Evolutionary conservation across 1,140 invertebrate species (phyloP), one percentile per base, ranked within the genome.

Genomic region (Dermatophagoides farinae): DNA sequence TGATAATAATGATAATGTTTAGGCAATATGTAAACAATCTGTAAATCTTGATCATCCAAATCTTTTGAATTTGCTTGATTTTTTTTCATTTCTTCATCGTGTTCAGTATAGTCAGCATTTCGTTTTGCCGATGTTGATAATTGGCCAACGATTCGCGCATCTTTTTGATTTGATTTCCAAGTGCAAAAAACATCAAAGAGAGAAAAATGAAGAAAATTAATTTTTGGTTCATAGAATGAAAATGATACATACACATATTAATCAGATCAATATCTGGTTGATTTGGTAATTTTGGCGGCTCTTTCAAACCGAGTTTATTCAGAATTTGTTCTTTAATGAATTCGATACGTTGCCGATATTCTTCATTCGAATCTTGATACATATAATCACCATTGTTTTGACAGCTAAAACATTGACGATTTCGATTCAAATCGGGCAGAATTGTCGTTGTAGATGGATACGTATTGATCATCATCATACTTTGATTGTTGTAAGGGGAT

Each of bases 301-400:
- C 76, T 59, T 77, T 75, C 64, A 82, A 72, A 5, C 79, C 80
- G 43, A 82, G 72, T 65, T 80, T 81, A 53, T 75, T 78, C 44
- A 82, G 72, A 47, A 82, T 78, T 69, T 80, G 78, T 64, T 79
- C 78, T 65, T 80, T 79, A 67, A 82, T 81, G 11, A 76, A 75
- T 64, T 78, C 74, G 37, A 82, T 44, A 23, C 62, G 38, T 37
- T 54, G 60, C n/a, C 49, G 25, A 12, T 62, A 49, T 44, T 62
- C 53, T 37, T 60, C 61, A 14, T 60, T 25, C 1, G 39, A 5
- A 40, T 55, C 38, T 9, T 31, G 31, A 31, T 31, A 31, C 31
- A 31, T 31, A 31, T 31, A 31, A 31, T 31, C 31, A 31, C 31
- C 31, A 31, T 31, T n/a, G n/a, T n/a, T 31, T 31, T 2, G 31